A percentile compares a stretch with the other conserved stretches of the same genome.
Conservation (phyloP, 1,140 invertebrate species). For the Neoseiulus cucumeris region DNA sequence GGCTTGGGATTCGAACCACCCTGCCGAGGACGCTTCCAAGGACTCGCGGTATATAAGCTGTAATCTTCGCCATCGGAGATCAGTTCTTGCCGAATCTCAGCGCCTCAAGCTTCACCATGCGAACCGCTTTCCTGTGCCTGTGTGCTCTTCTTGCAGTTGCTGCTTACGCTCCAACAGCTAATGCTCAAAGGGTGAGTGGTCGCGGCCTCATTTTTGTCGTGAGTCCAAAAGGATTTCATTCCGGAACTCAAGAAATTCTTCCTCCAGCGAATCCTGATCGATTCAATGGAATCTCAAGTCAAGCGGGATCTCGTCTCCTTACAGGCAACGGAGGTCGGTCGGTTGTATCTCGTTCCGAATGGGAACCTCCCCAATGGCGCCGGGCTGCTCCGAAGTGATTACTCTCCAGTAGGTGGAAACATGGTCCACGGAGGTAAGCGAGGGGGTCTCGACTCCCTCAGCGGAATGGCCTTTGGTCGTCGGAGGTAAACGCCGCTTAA, state of each 20-base stretch:
- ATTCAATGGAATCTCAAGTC: background rate
- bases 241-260: background rate
- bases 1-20: too few relatives aligned
- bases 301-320: background rate
- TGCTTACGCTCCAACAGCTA: too few relatives aligned
- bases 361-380: constrained; percentile 9
- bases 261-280: background rate
- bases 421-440: constrained; percentile 7
- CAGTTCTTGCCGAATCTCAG: too few relatives aligned
- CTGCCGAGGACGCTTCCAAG: too few relatives aligned
- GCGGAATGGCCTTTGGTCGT: constrained; percentile 10
- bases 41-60: too few relatives aligned
- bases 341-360: background rate
- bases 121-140: too few relatives aligned
- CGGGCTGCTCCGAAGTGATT: constrained; percentile 5
- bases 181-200: too few relatives aligned
- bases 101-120: too few relatives aligned
- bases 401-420: background rate
- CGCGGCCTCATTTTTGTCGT: background rate
- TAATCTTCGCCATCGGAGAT: too few relatives aligned
- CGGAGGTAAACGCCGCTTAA: too few relatives aligned
- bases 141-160: too few relatives aligned
- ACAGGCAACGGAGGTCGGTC: constrained; percentile 5
- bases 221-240: background rate
- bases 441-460: constrained; percentile 10